Percentiles rank a stretch among this genome's conserved stretches.
These are phyloP conservation scores for Pogonus chalceus DNA, from an alignment of 1,140 invertebrate species.

Conservation along the genomic window DNA sequence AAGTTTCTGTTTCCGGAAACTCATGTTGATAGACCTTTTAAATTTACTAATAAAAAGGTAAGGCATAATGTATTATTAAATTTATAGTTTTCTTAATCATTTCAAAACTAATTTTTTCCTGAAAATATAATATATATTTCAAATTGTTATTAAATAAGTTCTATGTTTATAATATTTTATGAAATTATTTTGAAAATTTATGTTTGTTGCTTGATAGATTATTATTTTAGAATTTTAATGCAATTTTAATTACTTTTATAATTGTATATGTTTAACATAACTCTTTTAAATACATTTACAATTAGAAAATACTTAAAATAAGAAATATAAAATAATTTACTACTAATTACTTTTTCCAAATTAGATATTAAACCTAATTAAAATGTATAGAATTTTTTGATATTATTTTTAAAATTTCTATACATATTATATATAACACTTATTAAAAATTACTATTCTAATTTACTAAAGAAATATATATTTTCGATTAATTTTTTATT, in stretches of 20 bases:
- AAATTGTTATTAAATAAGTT: not conserved
- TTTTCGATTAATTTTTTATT: no score
- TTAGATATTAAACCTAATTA: no score
- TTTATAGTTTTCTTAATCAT: not conserved
- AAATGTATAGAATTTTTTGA: no score
- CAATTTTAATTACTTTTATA: not conserved
- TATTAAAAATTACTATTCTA: no score
- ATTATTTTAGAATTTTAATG: not conserved
- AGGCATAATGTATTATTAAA: conserved; percentile 7
- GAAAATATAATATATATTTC: not conserved
- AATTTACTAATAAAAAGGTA: conserved; percentile 66
- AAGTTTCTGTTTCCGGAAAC: conserved; percentile 68
- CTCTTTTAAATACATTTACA: no score
- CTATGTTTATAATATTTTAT: not conserved
- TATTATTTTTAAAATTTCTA: no score
- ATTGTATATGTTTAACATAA: no score
- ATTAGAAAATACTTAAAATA: no score
- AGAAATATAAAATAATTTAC: no score
- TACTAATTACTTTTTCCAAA: no score
- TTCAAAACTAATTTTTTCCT: not conserved
- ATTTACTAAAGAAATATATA: no score
- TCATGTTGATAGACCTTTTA: conserved; percentile 54
- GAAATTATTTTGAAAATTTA: not conserved
- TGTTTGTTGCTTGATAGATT: not conserved
- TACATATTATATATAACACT: no score